Conservation (phyloP, 1,140 invertebrate genomes). For the Trigoniulus corallinus region DNA sequence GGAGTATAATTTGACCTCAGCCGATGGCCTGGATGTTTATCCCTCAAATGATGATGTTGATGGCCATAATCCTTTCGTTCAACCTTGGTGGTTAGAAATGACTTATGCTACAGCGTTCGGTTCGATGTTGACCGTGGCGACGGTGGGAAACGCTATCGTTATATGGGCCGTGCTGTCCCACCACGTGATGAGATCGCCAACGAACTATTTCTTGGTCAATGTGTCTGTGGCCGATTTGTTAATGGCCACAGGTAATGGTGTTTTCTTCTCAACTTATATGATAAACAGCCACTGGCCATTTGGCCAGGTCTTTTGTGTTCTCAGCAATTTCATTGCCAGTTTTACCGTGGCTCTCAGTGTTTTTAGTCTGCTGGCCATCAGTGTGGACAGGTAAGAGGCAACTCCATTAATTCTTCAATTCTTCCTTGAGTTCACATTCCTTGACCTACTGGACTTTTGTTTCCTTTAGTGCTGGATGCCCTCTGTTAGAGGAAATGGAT, state of each 20-base stretch:
- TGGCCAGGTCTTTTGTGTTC: constrained; percentile 61
- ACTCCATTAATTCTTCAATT: background rate
- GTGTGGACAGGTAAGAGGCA: constrained; percentile 31
- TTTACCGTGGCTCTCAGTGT: constrained; percentile 75
- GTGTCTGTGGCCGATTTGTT: constrained; percentile 21
- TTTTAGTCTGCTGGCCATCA: constrained; percentile 59
- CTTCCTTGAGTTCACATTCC: too few species aligned
- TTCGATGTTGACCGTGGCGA: constrained; percentile 25
- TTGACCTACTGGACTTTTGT: too few species aligned
- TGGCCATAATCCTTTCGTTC: background rate
- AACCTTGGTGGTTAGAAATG: constrained; percentile 1
- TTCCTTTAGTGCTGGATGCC: background rate
- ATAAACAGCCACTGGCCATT: constrained; percentile 58
- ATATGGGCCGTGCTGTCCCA: constrained; percentile 31
- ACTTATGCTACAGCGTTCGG: constrained; percentile 18
- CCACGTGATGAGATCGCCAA: constrained; percentile 23
- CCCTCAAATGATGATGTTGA: too few species aligned
- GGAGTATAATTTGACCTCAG: too few species aligned
- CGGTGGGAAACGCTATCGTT: constrained; percentile 29
- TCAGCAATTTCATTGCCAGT: constrained; percentile 76
- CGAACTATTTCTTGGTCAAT: constrained; percentile 24
- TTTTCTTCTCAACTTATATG: constrained; percentile 18
- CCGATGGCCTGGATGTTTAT: too few species aligned
- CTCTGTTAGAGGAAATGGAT: background rate
- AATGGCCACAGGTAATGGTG: constrained; percentile 21